phyloP scores from a whole-genome alignment of 1,140 invertebrate genomes.

The Eciton burchellii region DNA sequence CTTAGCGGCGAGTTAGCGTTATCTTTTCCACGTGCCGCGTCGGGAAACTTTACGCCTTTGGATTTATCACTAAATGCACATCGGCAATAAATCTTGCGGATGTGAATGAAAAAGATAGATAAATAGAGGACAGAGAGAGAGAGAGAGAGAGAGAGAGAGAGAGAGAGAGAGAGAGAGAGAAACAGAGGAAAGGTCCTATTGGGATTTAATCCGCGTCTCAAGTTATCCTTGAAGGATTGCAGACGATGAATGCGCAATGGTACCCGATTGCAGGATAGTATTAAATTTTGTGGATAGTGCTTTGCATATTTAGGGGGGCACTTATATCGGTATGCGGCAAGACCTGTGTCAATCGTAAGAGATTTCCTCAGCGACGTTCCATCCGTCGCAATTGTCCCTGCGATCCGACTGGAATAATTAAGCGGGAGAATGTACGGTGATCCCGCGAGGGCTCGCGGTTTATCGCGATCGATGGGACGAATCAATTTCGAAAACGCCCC shows the following conservation, averaged over 20 bases:
- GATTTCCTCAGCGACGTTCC: slow-evolving; percentile 27
- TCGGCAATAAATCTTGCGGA: slow-evolving; percentile 14
- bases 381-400: slow-evolving; percentile 46
- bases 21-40: slow-evolving; percentile 16
- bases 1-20: slow-evolving; percentile 46
- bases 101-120: not conserved
- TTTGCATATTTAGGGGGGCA: not conserved
- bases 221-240: not conserved
- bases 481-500: slow-evolving; percentile 67
- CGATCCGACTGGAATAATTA: slow-evolving; percentile 52
- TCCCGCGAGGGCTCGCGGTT: slow-evolving; percentile 7
- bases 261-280: no score
- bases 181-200: not conserved
- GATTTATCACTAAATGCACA: not conserved
- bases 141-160: no score
- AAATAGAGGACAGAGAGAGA: no score
- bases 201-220: not conserved
- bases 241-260: not conserved
- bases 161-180: no score
- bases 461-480: slow-evolving; percentile 66
- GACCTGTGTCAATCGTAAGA: slow-evolving; percentile 1
- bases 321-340: not conserved
- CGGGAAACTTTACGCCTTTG: slow-evolving; percentile 14
- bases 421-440: slow-evolving; percentile 40
- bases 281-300: not conserved